phyloP scores from a whole-genome alignment of 2,888 invertebrate species.

The Drosophila anomelani region DNA sequence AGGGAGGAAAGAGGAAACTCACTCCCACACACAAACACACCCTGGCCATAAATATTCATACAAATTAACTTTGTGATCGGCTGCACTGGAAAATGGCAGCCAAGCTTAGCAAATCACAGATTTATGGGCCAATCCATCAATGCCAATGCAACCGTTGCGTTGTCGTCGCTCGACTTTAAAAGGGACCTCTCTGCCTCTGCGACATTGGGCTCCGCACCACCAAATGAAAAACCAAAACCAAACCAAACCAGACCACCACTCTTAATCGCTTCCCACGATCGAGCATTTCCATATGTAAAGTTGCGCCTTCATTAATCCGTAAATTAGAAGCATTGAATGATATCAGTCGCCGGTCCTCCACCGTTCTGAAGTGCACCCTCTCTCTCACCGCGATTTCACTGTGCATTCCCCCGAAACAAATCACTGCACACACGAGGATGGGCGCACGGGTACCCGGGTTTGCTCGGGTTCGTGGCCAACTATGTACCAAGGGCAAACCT shows the following conservation, averaged over 20 bases:
- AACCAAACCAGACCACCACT: conserved; percentile 15
- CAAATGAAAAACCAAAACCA: conserved; percentile 2
- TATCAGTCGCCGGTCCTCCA: conserved; percentile 48
- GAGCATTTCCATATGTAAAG: conserved; percentile 76
- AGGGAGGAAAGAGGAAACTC: neutral
- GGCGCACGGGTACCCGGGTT: conserved; percentile 1
- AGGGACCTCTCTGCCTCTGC: conserved; percentile 1
- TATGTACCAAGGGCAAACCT: conserved; percentile 19
- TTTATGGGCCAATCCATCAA: conserved; percentile 77
- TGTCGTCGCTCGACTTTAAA: conserved; percentile 28
- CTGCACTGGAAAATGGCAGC: conserved; percentile 52
- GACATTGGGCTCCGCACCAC: conserved; percentile 17
- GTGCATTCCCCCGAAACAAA: conserved; percentile 38
- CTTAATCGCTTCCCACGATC: conserved; percentile 82
- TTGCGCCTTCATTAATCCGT: conserved; percentile 80
- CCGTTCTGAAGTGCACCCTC: conserved; percentile 71
- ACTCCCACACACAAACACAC: neutral
- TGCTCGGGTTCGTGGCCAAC: conserved; percentile 2
- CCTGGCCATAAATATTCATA: conserved; percentile 58
- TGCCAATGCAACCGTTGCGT: conserved; percentile 48
- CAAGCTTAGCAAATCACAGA: conserved; percentile 73
- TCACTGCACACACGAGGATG: conserved; percentile 39
- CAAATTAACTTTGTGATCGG: conserved; percentile 56
- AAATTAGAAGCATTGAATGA: conserved; percentile 77
- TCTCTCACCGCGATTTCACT: neutral